Base-by-base conservation (phyloP, 2,888 invertebrate genomes). In the Hemicrepidius hirtus region DNA sequence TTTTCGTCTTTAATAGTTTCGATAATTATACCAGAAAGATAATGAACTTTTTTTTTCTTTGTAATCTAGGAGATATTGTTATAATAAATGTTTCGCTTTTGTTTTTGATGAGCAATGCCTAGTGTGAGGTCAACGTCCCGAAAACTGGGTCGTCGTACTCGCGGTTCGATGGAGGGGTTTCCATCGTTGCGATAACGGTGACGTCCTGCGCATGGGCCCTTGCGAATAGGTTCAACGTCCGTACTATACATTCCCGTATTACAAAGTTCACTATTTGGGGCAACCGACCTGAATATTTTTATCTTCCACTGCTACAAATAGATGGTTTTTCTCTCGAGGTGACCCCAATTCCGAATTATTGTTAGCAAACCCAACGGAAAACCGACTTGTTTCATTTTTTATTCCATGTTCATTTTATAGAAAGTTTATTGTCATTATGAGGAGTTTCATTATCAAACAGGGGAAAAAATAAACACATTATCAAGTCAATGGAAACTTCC, bases 91-190 rank as follows among this genome's bases (percentile, higher is more conserved):
- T 72, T 78, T 77, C 78, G 75, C 77, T 77, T 78, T 77, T 79
- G 77, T 76, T 76, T 76, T 74, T 75, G 75, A 74, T 55, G 65
- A 68, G 75, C 70, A 64, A 69, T 75, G 76, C 74, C 73, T 77
- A 76, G 73, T 76, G 70, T 44, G 72, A 74, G 82, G 80, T 82
- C 81, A 80, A 80, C 80, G 80, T 73, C 75, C 80, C 73, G 75
- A 68, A 79, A 80, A 77, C 80, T 81, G 77, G 81, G 81, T 81
- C 80, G 81, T 76, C 76, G 79, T 79, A 78, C 79, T 77, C 73
- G 76, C 71, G 72, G 9, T 74, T 65, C 32, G 63, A 63, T 76
- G 78, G 78, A 76, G 79, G 77, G 75, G 76, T 77, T 80, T 80
- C 81, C 80, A 80, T 78, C 79, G 77, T 73, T 75, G 76, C 78